Base-by-base conservation (phyloP, 2,113 vertebrate genomes). In the Amphiprion ocellaris region DNA sequence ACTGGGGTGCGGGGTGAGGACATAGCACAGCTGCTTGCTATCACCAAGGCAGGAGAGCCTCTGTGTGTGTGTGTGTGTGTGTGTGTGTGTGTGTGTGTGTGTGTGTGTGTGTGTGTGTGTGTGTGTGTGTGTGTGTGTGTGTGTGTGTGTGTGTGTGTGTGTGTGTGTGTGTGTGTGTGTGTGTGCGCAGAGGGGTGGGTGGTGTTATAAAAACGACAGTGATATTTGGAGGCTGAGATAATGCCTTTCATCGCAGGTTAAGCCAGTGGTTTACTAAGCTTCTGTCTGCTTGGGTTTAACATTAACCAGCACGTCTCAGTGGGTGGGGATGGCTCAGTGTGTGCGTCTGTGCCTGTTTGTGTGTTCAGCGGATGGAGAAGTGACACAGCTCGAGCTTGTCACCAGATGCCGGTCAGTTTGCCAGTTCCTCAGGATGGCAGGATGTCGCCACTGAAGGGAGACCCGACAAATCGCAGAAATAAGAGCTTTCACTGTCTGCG, bases 201-300 rank as follows among this genome's bases (percentile, higher is more conserved):
- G 70, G 79, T 74, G 72, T 73, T 82, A 69, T 50, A 64, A 85
- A 81, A 84, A 67, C 0, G 24, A 80, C 63, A 83, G 74, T 30
- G 52, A 78, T 86, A 73, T 85, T 87, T 90, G 72, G 44, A 81
- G 70, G 59, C 33, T 68, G 77, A 89, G 84, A 87, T 86, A 86
- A 87, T 69, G 53, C 65, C 50, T 82, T 82, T 79, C 68, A 58
- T 80, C 70, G 30, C 37, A 79, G 76, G 62, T 89, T 83, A 80
- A 86, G 83, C 73, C 83, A 86, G 58, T 79, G 70, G 78, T 90
- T 90, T 85, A 80, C 85, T 77, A 54, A 87, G 85, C 85, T 75
- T 74, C 75, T 82, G 77, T 86, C 68, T 80, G 74, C 77, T 77
- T 69, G 33, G 80, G 77, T 91, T 91, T 76, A 85, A 87, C 83